phyloP scores from a whole-genome alignment of 1,140 invertebrate species.

The Lepidotrigona ventralis region DNA sequence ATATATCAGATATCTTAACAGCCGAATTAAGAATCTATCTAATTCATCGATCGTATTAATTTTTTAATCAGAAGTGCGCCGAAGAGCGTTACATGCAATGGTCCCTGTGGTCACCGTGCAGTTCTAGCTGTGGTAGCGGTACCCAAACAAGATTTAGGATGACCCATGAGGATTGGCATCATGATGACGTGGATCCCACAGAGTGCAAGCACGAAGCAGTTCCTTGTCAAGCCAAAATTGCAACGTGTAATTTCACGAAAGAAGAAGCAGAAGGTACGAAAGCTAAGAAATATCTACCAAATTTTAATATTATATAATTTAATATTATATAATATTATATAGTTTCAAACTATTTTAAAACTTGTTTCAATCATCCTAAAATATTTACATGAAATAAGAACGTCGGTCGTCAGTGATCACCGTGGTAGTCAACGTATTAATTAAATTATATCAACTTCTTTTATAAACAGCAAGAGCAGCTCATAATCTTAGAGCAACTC shows the following conservation, averaged over 20 bases:
- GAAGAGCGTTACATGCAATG: slow-evolving; percentile 80
- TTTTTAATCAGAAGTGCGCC: slow-evolving; percentile 69
- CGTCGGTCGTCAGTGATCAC: too few species aligned
- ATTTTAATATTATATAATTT: too few species aligned
- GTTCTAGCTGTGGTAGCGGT: slow-evolving; percentile 85
- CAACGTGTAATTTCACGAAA: slow-evolving; percentile 80
- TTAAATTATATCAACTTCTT: neutral
- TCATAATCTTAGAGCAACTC: neutral
- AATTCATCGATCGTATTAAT: neutral
- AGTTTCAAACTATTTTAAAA: too few species aligned
- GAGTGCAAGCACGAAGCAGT: slow-evolving; percentile 74
- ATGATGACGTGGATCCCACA: slow-evolving; percentile 71
- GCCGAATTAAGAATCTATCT: neutral
- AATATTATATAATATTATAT: too few species aligned
- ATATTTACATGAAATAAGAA: too few species aligned
- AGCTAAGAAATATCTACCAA: neutral
- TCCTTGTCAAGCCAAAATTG: slow-evolving; percentile 77
- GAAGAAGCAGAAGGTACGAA: slow-evolving; percentile 76
- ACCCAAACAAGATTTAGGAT: slow-evolving; percentile 82
- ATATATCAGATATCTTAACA: neutral
- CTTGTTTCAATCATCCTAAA: too few species aligned
- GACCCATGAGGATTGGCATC: slow-evolving; percentile 69
- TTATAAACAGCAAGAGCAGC: neutral
- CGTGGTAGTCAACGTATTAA: too few species aligned
- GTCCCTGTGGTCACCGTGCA: slow-evolving; percentile 85